Evolutionary conservation across 2,113 vertebrate species (phyloP), one percentile per base, ranked within the genome.

Genomic region (Chloroceryle aenea): DNA sequence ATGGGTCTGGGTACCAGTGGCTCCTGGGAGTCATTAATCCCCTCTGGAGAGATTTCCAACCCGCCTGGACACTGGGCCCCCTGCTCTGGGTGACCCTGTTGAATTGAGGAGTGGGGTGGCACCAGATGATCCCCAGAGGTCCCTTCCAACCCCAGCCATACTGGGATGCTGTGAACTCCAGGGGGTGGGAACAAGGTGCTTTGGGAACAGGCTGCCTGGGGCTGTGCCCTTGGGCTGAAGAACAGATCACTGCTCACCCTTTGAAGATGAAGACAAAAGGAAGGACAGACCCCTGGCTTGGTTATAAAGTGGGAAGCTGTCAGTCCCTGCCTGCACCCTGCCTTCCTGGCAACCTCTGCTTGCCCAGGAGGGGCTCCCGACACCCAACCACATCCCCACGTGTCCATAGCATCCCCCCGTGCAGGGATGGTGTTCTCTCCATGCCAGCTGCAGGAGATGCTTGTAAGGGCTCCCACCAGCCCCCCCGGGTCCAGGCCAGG

Each of bases 1-100:
- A 4, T 0, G 9, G n/a, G 0, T n/a, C 85, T 53, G 67, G 45
- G 22, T 10, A 36, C 29, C 64, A 20, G 5, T 4, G 14, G 20
- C 29, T 83, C 43, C 50, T 2, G 27, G 61, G 42, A 61, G 25
- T 16, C 40, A 20, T 15, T 30, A 23, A 43, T 43, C 63, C 43
- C 40, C 61, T 43, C 29, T 21, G 63, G 63, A 32, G 63, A 45
- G 12, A 43, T 40, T 15, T 19, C 40, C 22, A 43, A 13, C 27
- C 40, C 26, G 3, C 40, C 29, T 30, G 18, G 25, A 15, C 29
- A 14, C 29, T 66, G 40, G 63, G 63, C 27, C 29, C 13, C 27
- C 38, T 64, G 38, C 62, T 43, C 22, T 30, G 40, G 38, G 40
- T 32, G 62, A 59, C 21, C 25, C 61, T 38, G 61, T 18, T 64